Base-by-base conservation (phyloP, 2,888 invertebrate genomes). In the Anorthoa munda region DNA sequence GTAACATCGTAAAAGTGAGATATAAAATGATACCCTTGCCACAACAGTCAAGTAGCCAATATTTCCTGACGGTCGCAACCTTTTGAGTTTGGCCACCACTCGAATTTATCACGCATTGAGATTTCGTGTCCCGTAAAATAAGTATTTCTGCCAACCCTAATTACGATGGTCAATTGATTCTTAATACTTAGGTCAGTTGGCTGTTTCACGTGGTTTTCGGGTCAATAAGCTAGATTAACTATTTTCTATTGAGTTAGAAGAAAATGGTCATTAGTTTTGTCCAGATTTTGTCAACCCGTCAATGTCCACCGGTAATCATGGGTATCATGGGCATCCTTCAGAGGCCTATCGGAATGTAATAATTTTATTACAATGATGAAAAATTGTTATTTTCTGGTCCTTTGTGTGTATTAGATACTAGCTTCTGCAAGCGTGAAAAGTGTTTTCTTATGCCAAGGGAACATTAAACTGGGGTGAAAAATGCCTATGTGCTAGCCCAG, bases 161-260 rank as follows among this genome's bases (percentile, higher is more conserved):
- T 82, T 82, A 74, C 64, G 26, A 74, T 77, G 81, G 82, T 82
- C 84, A 81, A 77, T 81, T 81, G 77, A 46, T 46, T 73, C 63
- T 18, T 69, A 73, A 81, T 79, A 48, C 63, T 74, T 23, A 13
- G 18, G 31, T 26, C 31, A 61, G n/a, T 26, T 26, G 18, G 23
- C 21, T 59, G 26, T 64, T 50, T 68, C 39, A 31, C n/a, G 61
- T 21, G 48, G 51, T 48, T 55, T 66, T 31, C 1, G 55, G 56
- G 18, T 64, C 48, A 65, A 13, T 23, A 50, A 61, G 56, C 39
- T 50, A 64, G 46, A 48, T 66, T 74, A 70, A 51, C n/a, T 56
- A 58, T 69, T 56, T 63, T 66, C 59, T 64, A 66, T 73, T 50
- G 31, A 66, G 9, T 45, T 18, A 51, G 45, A 50, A 23, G 7